These are phyloP conservation scores for Opisthograptis luteolata DNA, from an alignment of 2,888 invertebrate genomes.

Conservation along the genomic window DNA sequence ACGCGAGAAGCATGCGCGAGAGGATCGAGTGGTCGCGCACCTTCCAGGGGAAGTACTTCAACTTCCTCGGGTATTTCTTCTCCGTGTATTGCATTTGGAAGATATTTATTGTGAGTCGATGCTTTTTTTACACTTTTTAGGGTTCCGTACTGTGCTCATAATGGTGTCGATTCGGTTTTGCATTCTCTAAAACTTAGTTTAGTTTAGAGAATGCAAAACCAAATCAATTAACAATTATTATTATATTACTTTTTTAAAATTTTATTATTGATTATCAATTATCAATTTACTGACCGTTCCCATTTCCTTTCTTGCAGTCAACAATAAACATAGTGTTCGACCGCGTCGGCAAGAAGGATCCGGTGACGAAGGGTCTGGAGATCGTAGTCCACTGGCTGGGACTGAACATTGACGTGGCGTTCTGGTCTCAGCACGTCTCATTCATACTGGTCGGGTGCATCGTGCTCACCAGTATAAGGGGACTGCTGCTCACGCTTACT, in stretches of 20 bases:
- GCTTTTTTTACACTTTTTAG: neutral
- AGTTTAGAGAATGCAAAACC: too few species aligned
- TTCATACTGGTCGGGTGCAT: constrained; percentile 98
- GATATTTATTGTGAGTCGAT: constrained; percentile 95
- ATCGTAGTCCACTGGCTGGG: constrained; percentile 98
- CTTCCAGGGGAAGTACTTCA: constrained; percentile 99
- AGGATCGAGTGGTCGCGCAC: constrained; percentile 97
- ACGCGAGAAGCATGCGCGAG: constrained; percentile 95
- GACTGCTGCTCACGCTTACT: constrained; percentile 96
- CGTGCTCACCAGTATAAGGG: constrained; percentile 98
- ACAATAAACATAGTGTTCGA: constrained; percentile 99
- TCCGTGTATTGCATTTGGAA: constrained; percentile 99
- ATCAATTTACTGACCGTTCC: too few species aligned
- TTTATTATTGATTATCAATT: too few species aligned
- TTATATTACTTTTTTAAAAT: too few species aligned
- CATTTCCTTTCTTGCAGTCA: constrained; percentile 86
- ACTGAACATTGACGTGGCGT: constrained; percentile 97
- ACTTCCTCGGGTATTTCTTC: constrained; percentile 99
- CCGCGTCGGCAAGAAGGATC: constrained; percentile 98
- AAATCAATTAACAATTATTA: too few species aligned
- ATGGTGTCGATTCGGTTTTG: too few species aligned
- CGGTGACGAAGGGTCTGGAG: constrained; percentile 97
- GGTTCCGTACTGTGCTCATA: too few species aligned
- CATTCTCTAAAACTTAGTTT: too few species aligned
- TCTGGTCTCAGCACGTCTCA: constrained; percentile 99